Evolutionary conservation across 2,888 invertebrate species (phyloP).

Genomic region (Sarcophaga rosellei): DNA sequence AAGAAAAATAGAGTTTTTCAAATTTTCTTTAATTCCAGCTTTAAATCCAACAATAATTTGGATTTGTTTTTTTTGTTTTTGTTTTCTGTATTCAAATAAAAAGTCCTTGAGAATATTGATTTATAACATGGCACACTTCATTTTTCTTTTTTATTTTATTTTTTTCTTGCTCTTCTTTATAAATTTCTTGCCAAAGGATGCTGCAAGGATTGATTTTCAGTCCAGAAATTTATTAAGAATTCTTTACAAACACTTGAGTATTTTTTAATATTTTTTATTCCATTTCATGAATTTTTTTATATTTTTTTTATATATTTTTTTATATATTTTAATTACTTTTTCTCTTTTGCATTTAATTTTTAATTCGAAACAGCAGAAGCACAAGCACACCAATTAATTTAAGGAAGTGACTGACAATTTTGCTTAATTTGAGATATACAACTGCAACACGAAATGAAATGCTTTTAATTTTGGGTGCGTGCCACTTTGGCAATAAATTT

Average conservation of each 20-base stretch:
- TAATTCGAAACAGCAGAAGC: neutral
- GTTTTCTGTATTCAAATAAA: neutral
- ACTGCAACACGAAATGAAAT: slow-evolving; percentile 56
- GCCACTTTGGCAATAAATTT: slow-evolving; percentile 52
- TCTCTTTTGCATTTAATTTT: neutral
- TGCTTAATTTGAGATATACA: slow-evolving; percentile 55
- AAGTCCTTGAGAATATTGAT: slow-evolving; percentile 61
- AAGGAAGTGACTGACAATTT: slow-evolving; percentile 60
- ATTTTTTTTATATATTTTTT: neutral
- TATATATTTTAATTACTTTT: slow-evolving; percentile 9
- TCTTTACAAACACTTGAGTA: neutral
- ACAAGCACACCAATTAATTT: slow-evolving; percentile 47
- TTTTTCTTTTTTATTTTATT: neutral
- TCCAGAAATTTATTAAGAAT: neutral
- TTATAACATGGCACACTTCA: slow-evolving; percentile 54
- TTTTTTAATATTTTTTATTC: neutral
- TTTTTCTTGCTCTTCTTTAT: slow-evolving; percentile 1
- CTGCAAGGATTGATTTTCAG: slow-evolving; percentile 11
- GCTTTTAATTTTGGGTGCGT: slow-evolving; percentile 60
- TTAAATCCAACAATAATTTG: neutral
- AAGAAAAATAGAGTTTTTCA: neutral
- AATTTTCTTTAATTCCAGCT: neutral
- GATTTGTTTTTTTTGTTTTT: neutral
- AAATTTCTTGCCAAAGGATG: slow-evolving; percentile 36
- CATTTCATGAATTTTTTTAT: neutral